Evolutionary conservation across 2,113 vertebrate species (phyloP), one percentile per base, ranked within the genome.

Genomic region (Strix aluco): DNA sequence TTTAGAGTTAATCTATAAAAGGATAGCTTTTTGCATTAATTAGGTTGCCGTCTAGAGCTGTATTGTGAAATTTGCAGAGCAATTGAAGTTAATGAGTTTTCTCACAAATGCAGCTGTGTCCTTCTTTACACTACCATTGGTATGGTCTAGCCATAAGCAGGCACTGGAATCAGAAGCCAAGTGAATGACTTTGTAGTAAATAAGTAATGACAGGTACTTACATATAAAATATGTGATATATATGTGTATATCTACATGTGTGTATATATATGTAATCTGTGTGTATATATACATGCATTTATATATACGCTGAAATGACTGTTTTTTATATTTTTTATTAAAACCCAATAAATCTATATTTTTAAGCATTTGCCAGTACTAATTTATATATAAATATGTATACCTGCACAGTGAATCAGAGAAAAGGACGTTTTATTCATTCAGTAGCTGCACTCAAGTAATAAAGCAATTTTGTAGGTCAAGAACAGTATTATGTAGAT

Each of bases 81-180:
- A 81, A 72, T 71, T 92, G 82, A 75, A 92, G 69, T 84, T 93
- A 93, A 88, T 92, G 75, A 92, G 52, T 72, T 93, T 92, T 81
- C 63, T 86, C 69, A 47, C 51, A 90, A 83, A 66, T 69, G 80
- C 86, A 86, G 82, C 87, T 96, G 88, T 93, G 92, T 36, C 69
- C 66, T 92, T 49, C 63, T 61, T 67, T 54, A 17, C n/a, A 4
- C 30, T 32, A 13, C 54, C 67, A 20, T 27, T 22, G 32, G 21
- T 65, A 13, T 58, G 59, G 47, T 20, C 36, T 40, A 78, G 29
- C 32, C 73, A 51, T 5, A 6, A 86, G 36, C 36, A 75, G 81
- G 42, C 58, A 18, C 44, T 72, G 69, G 30, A 84, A 30, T 74
- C 47, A 40, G 44, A 69, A 91, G 47, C 67, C 57, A 70, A 18